These are phyloP conservation scores for Eulemur rufifrons DNA, from an alignment of 2,113 vertebrate species.

Conservation along the genomic window DNA sequence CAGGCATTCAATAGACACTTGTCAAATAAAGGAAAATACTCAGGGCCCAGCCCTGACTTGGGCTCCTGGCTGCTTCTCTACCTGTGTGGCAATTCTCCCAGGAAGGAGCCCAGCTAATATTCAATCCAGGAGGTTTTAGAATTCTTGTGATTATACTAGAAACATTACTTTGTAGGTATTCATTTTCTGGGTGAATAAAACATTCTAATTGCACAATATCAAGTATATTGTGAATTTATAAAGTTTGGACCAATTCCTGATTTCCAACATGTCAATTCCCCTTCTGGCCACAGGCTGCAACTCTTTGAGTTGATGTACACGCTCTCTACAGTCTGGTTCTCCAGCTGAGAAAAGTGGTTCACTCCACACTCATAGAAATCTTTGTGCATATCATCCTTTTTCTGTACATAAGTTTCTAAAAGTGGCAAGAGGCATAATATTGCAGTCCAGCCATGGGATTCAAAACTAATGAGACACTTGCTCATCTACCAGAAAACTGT, in stretches of 20 bases:
- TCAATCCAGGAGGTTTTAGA: background rate
- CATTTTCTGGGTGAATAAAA: background rate
- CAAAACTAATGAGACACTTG: slow-evolving; percentile 1
- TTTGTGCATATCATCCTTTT: background rate
- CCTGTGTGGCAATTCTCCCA: background rate
- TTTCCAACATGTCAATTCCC: background rate
- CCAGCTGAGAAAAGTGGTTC: background rate
- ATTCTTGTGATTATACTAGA: background rate
- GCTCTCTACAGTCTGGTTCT: background rate
- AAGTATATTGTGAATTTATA: background rate
- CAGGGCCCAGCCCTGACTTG: background rate
- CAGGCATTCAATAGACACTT: background rate
- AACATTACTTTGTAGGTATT: background rate
- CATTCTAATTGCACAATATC: background rate
- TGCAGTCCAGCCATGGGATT: background rate
- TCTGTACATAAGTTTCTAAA: slow-evolving; percentile 6
- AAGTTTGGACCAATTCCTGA: background rate
- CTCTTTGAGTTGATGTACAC: background rate
- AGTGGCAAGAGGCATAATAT: background rate
- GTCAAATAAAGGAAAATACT: background rate
- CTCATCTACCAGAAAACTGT: background rate
- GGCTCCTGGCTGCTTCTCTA: background rate
- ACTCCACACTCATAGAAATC: background rate
- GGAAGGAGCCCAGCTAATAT: background rate
- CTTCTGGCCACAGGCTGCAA: background rate